Evolutionary conservation across 2,888 invertebrate genomes (phyloP), one percentile per base, ranked within the genome.

Genomic region (Cephus pulcher): DNA sequence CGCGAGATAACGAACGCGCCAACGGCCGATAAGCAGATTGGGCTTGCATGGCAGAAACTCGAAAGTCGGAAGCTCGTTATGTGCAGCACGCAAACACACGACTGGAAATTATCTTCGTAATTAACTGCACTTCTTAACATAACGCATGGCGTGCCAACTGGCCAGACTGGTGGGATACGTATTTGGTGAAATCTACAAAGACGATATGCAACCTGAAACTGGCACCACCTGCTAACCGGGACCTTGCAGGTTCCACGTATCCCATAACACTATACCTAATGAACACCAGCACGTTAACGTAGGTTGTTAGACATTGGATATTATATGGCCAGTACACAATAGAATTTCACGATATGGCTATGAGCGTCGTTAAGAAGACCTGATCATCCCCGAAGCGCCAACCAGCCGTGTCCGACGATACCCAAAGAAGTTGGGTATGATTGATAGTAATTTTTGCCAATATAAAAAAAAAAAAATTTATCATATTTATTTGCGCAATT

Each of bases 101-200:
- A 89, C 88, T 89, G 85, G 86, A 90, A 91, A 91, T 91, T 91
- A 91, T 91, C 91, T 91, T 88, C 88, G 89, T 91, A 91, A 91
- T 91, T 91, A 91, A 91, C 91, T 90, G 90, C 89, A 90, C 89
- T 90, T 90, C 91, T 91, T 90, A 90, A 90, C 89, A 88, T 90
- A 90, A 91, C 88, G 90, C 89, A 91, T 91, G 90, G 90, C 90
- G 89, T 89, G 90, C 89, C 88, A 89, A 87, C 85, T 87, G 86
- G 84, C 83, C 87, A 90, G 88, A 85, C 79, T 88, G 86, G 84
- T 73, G 77, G 78, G 76, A 80, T 87, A 87, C 84, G 86, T 87
- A 87, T 88, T 87, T 84, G 86, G 84, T 79, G 82, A 83, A 89
- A 89, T 89, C 87, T 85, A 86, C 86, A 84, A 86, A 88, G 88